Evolutionary conservation across 2,888 invertebrate species (phyloP).

Genomic region (Sinotaia quadrata): DNA sequence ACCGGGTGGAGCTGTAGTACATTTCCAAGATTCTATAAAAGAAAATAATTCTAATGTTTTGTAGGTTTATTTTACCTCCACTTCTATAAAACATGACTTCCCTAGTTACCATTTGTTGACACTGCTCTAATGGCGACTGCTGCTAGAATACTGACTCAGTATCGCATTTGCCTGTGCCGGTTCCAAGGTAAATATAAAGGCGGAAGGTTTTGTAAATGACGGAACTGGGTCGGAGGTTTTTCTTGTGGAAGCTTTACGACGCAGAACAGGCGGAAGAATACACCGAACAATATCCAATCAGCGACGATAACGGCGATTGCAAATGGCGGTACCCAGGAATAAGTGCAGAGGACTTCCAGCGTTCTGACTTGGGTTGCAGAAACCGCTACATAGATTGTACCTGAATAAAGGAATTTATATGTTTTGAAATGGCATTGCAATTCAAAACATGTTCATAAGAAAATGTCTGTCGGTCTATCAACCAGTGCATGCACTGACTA

Average conservation of each 20-base stretch:
- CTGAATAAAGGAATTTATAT: conserved; percentile 27
- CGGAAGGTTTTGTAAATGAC: conserved; percentile 12
- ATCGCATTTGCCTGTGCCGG: conserved; percentile 3
- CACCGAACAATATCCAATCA: conserved; percentile 28
- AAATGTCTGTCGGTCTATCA: no score
- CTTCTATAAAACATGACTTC: no score
- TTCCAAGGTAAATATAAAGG: conserved; percentile 14
- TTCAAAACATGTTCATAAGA: background rate
- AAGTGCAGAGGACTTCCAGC: conserved; percentile 30
- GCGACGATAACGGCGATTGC: conserved; percentile 16
- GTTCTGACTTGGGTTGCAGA: conserved; percentile 22
- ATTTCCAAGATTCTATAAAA: no score
- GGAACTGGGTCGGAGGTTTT: conserved; percentile 18
- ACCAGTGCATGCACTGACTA: no score
- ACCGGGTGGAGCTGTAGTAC: no score
- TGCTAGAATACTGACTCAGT: background rate
- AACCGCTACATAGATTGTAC: conserved; percentile 31
- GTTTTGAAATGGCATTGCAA: background rate
- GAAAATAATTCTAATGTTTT: no score
- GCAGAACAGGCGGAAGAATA: conserved; percentile 35
- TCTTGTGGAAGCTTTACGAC: conserved; percentile 4
- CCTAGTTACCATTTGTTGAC: no score
- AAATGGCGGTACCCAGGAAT: conserved; percentile 33
- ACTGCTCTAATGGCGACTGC: no score
- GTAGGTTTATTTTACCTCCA: no score